Conservation (phyloP, 2,888 invertebrate genomes). For the Formica aserva region DNA sequence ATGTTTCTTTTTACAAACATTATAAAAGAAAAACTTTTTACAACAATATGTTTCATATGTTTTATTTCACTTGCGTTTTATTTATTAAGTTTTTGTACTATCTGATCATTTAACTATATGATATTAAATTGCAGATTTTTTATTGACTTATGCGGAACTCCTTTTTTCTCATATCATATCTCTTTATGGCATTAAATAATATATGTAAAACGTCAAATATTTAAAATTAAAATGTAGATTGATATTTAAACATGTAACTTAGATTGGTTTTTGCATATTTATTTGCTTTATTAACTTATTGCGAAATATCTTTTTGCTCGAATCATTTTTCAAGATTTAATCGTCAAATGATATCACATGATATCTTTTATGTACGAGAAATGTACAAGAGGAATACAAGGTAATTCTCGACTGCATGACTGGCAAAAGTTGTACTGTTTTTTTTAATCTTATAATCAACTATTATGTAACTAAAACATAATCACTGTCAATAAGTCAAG, state of each 20-base stretch:
- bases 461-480: neutral
- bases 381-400: neutral
- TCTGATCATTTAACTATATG: neutral
- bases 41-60: neutral
- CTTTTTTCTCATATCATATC: too few species aligned
- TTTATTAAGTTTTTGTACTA: neutral
- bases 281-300: neutral
- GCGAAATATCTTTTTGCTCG: neutral
- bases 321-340: neutral
- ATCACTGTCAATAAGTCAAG: neutral
- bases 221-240: too few species aligned
- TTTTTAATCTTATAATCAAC: too few species aligned
- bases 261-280: neutral
- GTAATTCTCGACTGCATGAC: neutral
- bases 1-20: neutral
- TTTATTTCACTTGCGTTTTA: too few species aligned
- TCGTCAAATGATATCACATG: too few species aligned
- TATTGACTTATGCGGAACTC: too few species aligned
- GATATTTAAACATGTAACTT: neutral
- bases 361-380: too few species aligned
- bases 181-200: too few species aligned
- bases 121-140: too few species aligned
- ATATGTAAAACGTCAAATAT: too few species aligned
- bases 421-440: neutral
- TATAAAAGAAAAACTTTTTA: too few species aligned